A percentile compares a stretch with the other conserved stretches of the same genome.
These are phyloP conservation scores for Mantis religiosa DNA, from an alignment of 2,888 invertebrate species.

Conservation along the genomic window DNA sequence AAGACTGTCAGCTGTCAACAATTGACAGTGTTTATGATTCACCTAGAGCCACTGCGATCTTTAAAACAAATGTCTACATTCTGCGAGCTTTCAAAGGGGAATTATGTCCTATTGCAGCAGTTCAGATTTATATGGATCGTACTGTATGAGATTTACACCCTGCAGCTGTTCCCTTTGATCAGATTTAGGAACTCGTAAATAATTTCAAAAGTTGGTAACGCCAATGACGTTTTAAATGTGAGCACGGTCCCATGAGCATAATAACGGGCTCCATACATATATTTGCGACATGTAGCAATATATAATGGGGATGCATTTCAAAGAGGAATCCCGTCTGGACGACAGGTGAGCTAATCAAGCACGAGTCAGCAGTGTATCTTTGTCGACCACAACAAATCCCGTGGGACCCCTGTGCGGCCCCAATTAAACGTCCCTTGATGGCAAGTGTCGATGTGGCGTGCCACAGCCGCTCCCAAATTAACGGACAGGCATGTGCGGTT, in stretches of 20 bases:
- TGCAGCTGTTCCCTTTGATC: too few species aligned
- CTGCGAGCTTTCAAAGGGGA: too few species aligned
- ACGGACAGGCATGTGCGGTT: background rate
- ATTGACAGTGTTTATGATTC: too few species aligned
- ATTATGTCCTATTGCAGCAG: too few species aligned
- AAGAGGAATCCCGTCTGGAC: background rate
- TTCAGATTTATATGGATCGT: too few species aligned
- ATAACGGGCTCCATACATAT: background rate
- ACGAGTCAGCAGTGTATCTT: background rate
- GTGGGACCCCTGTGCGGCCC: background rate
- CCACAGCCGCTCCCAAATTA: background rate
- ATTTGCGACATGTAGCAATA: background rate
- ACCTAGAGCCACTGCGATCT: too few species aligned
- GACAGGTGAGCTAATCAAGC: background rate
- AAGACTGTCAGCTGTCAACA: too few species aligned
- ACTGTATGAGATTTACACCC: too few species aligned
- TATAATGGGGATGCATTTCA: background rate
- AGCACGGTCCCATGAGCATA: background rate
- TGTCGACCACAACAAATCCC: background rate
- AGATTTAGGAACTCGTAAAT: too few species aligned
- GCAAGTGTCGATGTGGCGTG: background rate
- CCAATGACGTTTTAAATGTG: background rate
- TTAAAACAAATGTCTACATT: too few species aligned
- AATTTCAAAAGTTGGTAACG: background rate
- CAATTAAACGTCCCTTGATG: background rate